Evolutionary conservation across 2,113 vertebrate species (phyloP).

Genomic region (Rhineura floridana): DNA sequence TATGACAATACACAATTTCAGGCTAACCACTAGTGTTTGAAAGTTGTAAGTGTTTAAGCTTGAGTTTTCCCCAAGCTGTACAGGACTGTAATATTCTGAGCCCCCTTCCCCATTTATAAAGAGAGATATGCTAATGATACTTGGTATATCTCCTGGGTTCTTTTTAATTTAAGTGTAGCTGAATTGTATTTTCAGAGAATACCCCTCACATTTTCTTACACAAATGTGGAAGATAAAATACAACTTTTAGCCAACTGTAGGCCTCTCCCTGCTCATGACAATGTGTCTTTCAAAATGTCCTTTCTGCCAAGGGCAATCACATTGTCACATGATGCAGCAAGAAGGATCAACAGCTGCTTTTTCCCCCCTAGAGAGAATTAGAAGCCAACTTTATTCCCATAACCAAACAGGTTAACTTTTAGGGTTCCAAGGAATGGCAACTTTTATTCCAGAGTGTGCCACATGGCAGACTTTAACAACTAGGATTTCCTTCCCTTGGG

Average conservation of each 20-base stretch:
- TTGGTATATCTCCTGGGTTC: background rate
- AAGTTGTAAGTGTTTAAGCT: background rate
- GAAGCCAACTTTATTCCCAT: background rate
- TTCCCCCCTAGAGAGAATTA: background rate
- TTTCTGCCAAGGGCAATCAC: background rate
- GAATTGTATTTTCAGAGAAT: background rate
- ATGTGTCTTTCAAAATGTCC: background rate
- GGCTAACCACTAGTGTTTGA: background rate
- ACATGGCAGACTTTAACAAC: background rate
- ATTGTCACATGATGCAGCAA: background rate
- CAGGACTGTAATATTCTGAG: background rate
- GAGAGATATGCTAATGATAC: background rate
- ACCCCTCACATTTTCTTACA: background rate
- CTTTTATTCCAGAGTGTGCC: background rate
- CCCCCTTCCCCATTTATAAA: background rate
- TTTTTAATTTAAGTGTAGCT: background rate
- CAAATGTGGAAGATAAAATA: background rate
- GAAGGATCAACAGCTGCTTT: background rate
- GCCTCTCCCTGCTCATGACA: background rate
- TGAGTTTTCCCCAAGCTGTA: no score
- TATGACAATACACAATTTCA: background rate
- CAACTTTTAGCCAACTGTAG: background rate
- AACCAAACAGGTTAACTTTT: background rate
- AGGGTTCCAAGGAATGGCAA: no score
- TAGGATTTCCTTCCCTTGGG: background rate